These are phyloP conservation scores for Thermophis baileyi DNA, from an alignment of 2,113 vertebrate species.

Conservation along the genomic window DNA sequence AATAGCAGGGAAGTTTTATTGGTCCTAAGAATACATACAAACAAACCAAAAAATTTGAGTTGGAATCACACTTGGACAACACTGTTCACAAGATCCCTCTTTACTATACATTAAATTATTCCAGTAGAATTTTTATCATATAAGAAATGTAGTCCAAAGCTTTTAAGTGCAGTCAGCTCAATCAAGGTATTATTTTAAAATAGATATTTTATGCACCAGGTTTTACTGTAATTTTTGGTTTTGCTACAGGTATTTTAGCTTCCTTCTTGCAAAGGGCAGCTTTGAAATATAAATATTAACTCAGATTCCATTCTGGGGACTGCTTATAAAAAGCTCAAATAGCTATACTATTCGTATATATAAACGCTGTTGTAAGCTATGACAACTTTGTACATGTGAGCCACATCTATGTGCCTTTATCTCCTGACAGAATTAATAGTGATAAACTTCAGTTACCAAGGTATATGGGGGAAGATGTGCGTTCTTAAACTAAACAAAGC, in stretches of 20 bases:
- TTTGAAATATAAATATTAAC: neutral
- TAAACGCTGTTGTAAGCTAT: neutral
- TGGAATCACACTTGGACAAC: neutral
- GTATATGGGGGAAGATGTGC: neutral
- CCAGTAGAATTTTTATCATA: neutral
- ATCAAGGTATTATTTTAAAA: neutral
- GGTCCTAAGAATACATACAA: neutral
- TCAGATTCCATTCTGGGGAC: neutral
- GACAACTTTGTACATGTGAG: neutral
- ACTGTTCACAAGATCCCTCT: neutral
- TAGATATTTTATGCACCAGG: neutral
- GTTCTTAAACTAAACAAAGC: neutral
- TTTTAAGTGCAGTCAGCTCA: neutral
- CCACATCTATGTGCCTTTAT: neutral
- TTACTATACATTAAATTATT: neutral
- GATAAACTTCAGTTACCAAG: neutral
- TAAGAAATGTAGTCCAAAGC: neutral
- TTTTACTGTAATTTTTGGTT: neutral
- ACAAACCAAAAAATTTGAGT: neutral
- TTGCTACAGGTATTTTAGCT: neutral
- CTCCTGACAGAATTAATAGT: neutral
- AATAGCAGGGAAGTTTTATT: neutral
- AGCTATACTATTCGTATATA: neutral
- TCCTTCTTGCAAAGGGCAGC: neutral
- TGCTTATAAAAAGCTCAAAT: neutral